Base-by-base conservation (phyloP, 2,797 vertebrate species). In the Coregonus suidteri region DNA sequence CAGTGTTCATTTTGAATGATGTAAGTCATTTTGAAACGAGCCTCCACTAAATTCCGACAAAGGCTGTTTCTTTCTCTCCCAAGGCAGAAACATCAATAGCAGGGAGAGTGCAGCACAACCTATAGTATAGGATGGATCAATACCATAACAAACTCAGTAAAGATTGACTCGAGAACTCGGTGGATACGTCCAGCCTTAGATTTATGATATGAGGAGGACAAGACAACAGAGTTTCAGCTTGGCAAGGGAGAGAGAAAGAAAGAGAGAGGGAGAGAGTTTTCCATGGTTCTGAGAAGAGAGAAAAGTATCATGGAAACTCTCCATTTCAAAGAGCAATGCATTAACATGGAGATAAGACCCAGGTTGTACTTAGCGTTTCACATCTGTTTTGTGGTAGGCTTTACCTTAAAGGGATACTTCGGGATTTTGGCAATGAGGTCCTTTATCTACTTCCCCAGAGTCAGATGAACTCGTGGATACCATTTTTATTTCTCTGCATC, bases 101-200 rank as follows among this genome's bases (percentile, higher is more conserved):
- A 18, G 69, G 9, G 80, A 80, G 82, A 84, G 86, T 84, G 82
- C 88, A 83, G 88, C 85, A 90, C 86, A 91, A 90, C 90, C 83
- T 89, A 91, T 89, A 90, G 89, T 84, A 83, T 72, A 82, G 85
- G 84, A 89, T 77, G 75, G 87, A 91, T 92, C 89, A n/a, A 91
- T 91, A 81, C 79, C 34, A 18, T 85, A 88, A 91, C 91, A 91
- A 91, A 93, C 86, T 89, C 90, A 82, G 90, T 89, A 88, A 91
- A 91, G 90, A 93, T 91, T 90, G 88, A 92, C 88, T 88, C 82
- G 88, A 90, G 86, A 91, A 87, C 86, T 88, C 85, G 85, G 89
- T 87, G 79, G 87, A 88, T 85, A 89, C 72, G 77, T 87, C 88
- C 81, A 53, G 77, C 72, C 73, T 52, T 71, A 87, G 85, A 92